A percentile compares a stretch with the other conserved stretches of the same genome.
These are phyloP conservation scores for Perdita meconis DNA, from an alignment of 2,888 invertebrate genomes.

Conservation along the genomic window DNA sequence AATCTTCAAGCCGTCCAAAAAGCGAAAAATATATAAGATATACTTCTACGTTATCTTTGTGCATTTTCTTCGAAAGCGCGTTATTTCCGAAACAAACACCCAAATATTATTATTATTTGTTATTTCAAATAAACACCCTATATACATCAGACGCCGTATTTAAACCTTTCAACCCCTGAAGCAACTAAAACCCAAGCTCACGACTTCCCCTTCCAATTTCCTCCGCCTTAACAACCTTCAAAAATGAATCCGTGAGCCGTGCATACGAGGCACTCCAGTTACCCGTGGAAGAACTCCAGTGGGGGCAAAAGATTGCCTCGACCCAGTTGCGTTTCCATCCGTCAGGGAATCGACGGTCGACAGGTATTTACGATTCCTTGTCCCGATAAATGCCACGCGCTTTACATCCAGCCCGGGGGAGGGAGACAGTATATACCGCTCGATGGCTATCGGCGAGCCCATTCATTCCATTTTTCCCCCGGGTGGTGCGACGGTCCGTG, in stretches of 20 bases:
- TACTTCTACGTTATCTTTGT: no score
- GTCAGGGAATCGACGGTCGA: constrained; percentile 10
- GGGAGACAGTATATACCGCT: background rate
- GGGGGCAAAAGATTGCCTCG: background rate
- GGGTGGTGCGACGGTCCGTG: background rate
- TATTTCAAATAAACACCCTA: no score
- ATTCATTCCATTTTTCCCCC: constrained; percentile 36
- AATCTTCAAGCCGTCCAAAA: no score
- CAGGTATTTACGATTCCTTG: constrained; percentile 12
- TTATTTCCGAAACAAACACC: no score
- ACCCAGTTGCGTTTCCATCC: constrained; percentile 11
- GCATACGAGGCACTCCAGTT: background rate
- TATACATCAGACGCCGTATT: no score
- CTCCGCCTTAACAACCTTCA: background rate
- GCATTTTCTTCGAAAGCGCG: no score
- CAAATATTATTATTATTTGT: no score
- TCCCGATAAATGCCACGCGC: constrained; percentile 7
- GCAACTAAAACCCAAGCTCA: no score
- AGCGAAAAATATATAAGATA: no score
- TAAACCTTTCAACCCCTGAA: no score
- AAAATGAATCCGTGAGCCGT: background rate
- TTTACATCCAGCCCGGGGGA: background rate
- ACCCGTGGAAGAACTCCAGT: background rate
- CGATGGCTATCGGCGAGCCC: constrained; percentile 11
- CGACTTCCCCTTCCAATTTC: background rate